Percentiles rank a stretch among this genome's conserved stretches.
Conservation (phyloP, 2,888 invertebrate species). For the Pardosa pseudoannulata region DNA sequence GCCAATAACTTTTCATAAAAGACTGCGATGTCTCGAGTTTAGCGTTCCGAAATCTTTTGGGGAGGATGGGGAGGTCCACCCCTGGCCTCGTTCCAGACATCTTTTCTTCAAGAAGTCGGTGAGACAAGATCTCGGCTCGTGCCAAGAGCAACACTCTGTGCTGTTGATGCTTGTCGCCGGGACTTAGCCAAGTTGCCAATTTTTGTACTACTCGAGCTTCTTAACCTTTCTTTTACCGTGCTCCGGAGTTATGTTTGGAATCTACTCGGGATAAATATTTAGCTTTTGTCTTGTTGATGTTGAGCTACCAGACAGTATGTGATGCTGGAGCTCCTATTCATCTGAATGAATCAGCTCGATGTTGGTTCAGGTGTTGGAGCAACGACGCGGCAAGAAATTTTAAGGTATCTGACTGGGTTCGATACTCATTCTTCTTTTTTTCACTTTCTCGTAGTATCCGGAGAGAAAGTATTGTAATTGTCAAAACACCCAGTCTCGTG, state of each 20-base stretch:
- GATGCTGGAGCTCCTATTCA: constrained; percentile 4
- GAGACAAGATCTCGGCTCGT: constrained; percentile 35
- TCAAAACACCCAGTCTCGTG: too few relatives aligned
- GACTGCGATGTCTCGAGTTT: constrained; percentile 17
- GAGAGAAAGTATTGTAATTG: too few relatives aligned
- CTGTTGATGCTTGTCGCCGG: constrained; percentile 56
- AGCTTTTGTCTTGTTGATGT: background rate
- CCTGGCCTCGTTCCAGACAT: constrained; percentile 26
- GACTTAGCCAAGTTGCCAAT: constrained; percentile 20
- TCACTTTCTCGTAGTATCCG: too few relatives aligned
- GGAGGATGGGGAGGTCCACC: background rate
- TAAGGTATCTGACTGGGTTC: too few relatives aligned
- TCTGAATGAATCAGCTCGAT: background rate
- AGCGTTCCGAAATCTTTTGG: constrained; percentile 36
- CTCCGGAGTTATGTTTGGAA: background rate
- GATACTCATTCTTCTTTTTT: too few relatives aligned
- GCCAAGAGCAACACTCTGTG: constrained; percentile 64
- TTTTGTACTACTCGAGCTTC: background rate
- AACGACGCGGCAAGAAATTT: too few relatives aligned
- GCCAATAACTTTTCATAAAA: constrained; percentile 64
- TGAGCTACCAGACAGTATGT: too few relatives aligned
- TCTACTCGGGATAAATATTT: constrained; percentile 13
- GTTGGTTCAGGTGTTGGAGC: background rate
- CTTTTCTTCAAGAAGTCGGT: background rate
- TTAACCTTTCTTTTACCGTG: constrained; percentile 1